Evolutionary conservation across 2,888 invertebrate genomes (phyloP).

Genomic region (Tachina grossa): DNA sequence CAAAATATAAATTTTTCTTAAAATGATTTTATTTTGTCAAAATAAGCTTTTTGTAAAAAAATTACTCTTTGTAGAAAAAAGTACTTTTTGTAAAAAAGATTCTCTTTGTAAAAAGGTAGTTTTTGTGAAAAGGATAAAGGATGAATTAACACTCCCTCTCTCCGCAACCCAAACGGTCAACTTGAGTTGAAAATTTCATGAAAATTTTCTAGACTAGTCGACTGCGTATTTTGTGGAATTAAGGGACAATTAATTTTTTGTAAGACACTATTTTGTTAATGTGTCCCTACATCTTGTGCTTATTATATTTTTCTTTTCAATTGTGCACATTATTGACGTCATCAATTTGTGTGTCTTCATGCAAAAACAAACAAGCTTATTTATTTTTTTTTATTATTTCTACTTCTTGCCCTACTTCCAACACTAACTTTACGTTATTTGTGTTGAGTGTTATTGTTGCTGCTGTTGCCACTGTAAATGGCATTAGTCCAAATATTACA

Average conservation of each 20-base stretch:
- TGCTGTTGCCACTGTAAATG: slow-evolving; percentile 47
- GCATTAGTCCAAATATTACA: slow-evolving; percentile 64
- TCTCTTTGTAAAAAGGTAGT: background rate
- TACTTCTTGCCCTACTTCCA: slow-evolving; percentile 15
- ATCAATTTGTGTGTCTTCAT: slow-evolving; percentile 63
- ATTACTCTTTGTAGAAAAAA: too few relatives aligned
- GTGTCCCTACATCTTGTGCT: slow-evolving; percentile 62
- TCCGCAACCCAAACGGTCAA: background rate
- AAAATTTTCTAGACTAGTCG: too few relatives aligned
- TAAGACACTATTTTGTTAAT: slow-evolving; percentile 35
- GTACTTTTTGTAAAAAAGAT: too few relatives aligned
- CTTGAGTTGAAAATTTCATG: too few relatives aligned
- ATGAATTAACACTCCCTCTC: too few relatives aligned
- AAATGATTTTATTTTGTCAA: too few relatives aligned
- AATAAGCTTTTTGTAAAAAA: too few relatives aligned
- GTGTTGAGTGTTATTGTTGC: slow-evolving; percentile 29
- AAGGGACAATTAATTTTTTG: background rate
- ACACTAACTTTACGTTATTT: slow-evolving; percentile 5
- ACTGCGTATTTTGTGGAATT: too few relatives aligned
- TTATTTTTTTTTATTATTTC: slow-evolving; percentile 48
- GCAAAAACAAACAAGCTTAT: slow-evolving; percentile 49
- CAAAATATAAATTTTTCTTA: too few relatives aligned
- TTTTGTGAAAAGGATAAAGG: background rate
- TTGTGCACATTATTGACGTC: slow-evolving; percentile 68
- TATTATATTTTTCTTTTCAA: slow-evolving; percentile 53